Base-by-base conservation (phyloP, 1,140 invertebrate genomes). In the Heliconius nattereri region DNA sequence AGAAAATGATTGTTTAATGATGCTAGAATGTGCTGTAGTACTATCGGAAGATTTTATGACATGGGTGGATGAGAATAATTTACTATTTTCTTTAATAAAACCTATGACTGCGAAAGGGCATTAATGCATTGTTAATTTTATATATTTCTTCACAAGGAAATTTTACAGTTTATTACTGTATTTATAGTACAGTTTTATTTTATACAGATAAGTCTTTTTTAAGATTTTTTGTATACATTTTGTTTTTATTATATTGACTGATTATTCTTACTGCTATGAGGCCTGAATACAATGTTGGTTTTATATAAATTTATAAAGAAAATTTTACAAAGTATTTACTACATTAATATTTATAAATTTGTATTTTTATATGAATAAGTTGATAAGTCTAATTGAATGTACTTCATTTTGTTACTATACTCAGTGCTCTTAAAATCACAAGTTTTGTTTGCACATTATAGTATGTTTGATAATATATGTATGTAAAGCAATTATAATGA, bases 1-100 rank as follows among this genome's bases (percentile, higher is more conserved):
- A 29, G 96, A 97, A 86, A 92, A 89, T 76, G 96, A 97, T 89
- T 96, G 96, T 23, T 80, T 94, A 13, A 94, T 95, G 87, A 89
- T 96, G 7, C 90, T 96, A 26, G 89, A 95, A 66, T 95, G 96
- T 76, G 93, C 95, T 11, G 93, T 93, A 23, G 90, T 90, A 7
- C 40, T 82, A 16, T 37, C 66, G 13, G 71, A 86, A 32, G 54
- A 87, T 6, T 90, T 92, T 87, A 80, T 90, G 3, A 13, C 85
- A 9, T 91, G 88, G 87, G 75, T 89, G 13, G 89, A 90, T 78
- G 23, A 85, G 0, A 89, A 91, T 78, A 73, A 85, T 80, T 76
- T 60, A n/a, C 35, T 75, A 11, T 91, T 91, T 81, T 49, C 80
- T 52, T 81, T 89, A 19, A 75, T 91, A 20, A 86, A 86, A 57